Conservation (phyloP, 1,140 invertebrate species). For the Trachelipus rathkii region DNA sequence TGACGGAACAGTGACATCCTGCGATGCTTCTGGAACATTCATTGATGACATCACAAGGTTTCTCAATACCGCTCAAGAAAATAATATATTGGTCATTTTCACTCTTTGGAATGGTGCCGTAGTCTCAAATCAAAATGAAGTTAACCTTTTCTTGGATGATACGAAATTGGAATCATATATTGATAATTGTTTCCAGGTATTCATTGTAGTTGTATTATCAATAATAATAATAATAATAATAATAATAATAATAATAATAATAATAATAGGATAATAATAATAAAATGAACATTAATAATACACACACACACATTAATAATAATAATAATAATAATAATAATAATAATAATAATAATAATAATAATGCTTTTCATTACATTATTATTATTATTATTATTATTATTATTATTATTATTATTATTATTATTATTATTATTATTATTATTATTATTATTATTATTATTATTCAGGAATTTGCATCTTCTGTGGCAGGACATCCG, state of each 20-base stretch:
- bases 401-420: no score
- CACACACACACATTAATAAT: no score
- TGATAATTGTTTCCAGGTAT: slow-evolving; percentile 3
- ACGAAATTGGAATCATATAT: background rate
- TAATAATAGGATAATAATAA: no score
- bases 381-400: no score
- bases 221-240: background rate
- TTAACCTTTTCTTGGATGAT: background rate
- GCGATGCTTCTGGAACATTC: background rate
- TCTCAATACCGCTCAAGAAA: background rate
- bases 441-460: slow-evolving; percentile 16
- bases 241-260: no score
- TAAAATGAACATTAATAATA: no score
- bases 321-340: no score
- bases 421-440: no score
- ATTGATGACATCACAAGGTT: background rate
- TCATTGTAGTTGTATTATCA: background rate
- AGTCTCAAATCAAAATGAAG: background rate
- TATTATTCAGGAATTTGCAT: slow-evolving; percentile 46
- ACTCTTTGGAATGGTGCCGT: background rate
- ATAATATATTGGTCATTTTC: background rate
- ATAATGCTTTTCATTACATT: no score
- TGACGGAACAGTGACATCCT: background rate
- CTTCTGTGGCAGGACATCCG: slow-evolving; percentile 49
- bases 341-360: no score